These are phyloP conservation scores for Callimorpha dominula DNA, from an alignment of 2,888 invertebrate genomes.

Conservation along the genomic window DNA sequence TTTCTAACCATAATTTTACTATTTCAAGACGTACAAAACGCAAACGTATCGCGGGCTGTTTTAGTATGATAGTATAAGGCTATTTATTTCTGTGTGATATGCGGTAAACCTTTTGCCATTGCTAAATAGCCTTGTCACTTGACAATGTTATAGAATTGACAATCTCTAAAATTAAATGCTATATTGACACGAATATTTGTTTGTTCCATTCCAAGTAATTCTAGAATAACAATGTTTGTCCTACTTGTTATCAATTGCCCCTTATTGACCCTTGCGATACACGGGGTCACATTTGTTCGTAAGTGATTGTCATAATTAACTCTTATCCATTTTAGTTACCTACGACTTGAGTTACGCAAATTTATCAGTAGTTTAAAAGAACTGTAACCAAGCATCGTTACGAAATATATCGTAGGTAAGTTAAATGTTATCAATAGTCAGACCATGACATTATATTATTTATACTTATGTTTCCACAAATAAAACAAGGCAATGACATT, in stretches of 20 bases:
- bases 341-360: constrained; percentile 1
- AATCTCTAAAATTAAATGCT: too few species aligned
- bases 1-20: too few species aligned
- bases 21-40: too few species aligned
- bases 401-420: neutral
- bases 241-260: constrained; percentile 51
- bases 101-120: too few species aligned
- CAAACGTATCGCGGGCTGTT: too few species aligned
- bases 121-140: too few species aligned
- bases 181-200: constrained; percentile 19
- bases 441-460: constrained; percentile 3
- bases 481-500: too few species aligned
- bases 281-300: constrained; percentile 35
- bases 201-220: constrained; percentile 47
- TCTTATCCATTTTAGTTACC: constrained; percentile 39
- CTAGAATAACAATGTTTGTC: constrained; percentile 57
- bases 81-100: too few species aligned
- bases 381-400: constrained; percentile 2
- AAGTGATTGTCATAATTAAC: constrained; percentile 43
- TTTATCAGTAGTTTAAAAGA: constrained; percentile 4
- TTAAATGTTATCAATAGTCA: constrained; percentile 1
- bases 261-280: constrained; percentile 51
- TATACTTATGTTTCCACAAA: neutral
- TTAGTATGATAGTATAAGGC: too few species aligned
- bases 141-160: too few species aligned